These are phyloP conservation scores for Nomada goodeniana DNA, from an alignment of 2,888 invertebrate genomes.

Conservation along the genomic window DNA sequence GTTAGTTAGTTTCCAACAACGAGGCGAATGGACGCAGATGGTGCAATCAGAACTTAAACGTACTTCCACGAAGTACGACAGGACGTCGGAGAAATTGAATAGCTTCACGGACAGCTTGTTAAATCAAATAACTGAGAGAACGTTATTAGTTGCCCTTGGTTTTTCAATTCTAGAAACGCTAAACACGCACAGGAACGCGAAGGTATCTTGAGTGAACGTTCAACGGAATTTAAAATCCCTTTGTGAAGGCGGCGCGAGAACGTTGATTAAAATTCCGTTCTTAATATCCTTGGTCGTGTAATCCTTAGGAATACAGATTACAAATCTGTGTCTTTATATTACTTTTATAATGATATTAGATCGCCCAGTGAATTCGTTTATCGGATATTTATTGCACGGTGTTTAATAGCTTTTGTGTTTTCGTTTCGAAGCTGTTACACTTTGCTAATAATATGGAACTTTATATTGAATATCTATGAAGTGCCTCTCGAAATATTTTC, in stretches of 20 bases:
- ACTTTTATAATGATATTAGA: too few species aligned
- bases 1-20: conserved; percentile 62
- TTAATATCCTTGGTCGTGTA: neutral
- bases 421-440: too few species aligned
- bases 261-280: neutral
- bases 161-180: neutral
- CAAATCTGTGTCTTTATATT: neutral
- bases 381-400: too few species aligned
- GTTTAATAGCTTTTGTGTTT: too few species aligned
- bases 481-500: too few species aligned
- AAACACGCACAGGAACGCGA: neutral
- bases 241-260: neutral
- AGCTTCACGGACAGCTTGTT: conserved; percentile 15
- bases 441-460: too few species aligned
- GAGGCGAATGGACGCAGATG: conserved; percentile 52
- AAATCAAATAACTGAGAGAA: conserved; percentile 30
- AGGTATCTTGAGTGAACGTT: neutral
- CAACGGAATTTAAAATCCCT: neutral
- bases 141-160: neutral
- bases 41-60: conserved; percentile 61
- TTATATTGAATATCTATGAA: too few species aligned
- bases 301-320: neutral
- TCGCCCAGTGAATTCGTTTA: too few species aligned
- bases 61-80: conserved; percentile 34
- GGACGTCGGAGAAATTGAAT: conserved; percentile 40